phyloP scores from a whole-genome alignment of 2,797 vertebrate species.

The Cirrhinus mrigala region DNA sequence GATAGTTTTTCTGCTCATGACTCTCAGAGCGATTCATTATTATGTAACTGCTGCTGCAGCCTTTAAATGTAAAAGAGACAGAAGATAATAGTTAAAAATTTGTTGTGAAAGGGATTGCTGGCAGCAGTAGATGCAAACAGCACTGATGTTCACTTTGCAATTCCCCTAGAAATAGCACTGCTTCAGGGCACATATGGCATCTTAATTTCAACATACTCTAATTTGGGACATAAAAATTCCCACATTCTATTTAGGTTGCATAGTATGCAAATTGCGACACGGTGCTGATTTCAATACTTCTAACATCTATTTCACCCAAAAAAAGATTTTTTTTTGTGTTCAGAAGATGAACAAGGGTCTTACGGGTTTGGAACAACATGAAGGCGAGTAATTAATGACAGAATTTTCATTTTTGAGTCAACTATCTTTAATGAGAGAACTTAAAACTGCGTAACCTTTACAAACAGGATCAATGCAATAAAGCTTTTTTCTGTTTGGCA shows the following conservation, averaged over 20 bases:
- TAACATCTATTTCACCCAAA: not conserved
- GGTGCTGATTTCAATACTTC: conserved; percentile 2
- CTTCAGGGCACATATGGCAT: not conserved
- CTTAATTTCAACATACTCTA: not conserved
- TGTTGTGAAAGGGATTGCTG: not conserved
- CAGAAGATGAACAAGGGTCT: too few species aligned
- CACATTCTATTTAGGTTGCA: not conserved
- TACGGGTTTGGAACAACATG: too few species aligned
- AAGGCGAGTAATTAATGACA: too few species aligned
- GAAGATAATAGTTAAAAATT: not conserved
- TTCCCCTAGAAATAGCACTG: not conserved
- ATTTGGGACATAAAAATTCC: not conserved
- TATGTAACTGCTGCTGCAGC: not conserved
- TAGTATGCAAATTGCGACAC: not conserved
- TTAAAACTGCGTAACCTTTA: not conserved
- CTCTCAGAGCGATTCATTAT: not conserved
- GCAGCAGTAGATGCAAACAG: not conserved
- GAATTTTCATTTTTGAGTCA: too few species aligned
- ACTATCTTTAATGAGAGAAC: not conserved
- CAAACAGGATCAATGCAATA: not conserved
- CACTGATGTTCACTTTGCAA: not conserved
- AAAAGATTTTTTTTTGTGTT: too few species aligned
- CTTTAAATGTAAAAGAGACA: not conserved
- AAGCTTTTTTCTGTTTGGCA: not conserved
- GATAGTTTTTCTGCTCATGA: too few species aligned